Evolutionary conservation across 2,888 invertebrate genomes (phyloP), one percentile per base, ranked within the genome.

Genomic region (Sesamia inferens): DNA sequence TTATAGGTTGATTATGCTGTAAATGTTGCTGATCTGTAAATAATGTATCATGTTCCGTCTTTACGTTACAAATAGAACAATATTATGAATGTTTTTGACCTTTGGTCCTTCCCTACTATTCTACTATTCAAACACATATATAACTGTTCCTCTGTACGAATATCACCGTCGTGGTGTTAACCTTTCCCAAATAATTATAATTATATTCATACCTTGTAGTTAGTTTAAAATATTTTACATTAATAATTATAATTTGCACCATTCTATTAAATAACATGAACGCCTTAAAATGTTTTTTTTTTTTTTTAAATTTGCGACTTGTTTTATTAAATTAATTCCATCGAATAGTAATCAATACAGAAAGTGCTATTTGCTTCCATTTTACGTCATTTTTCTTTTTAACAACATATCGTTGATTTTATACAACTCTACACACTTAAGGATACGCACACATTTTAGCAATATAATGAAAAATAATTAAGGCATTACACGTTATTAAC

Each of bases 221-320:
- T 58, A 79, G 68, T 68, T 75, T 71, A 31, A 64, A 74, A 57
- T 76, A 78, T 63, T 85, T 82, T 75, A 83, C 87, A 85, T 81
- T 74, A 48, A 48, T 62, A 2, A 31, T 31, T 31, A 31, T 76
- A 78, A 59, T 79, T 71, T 79, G 76, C 82, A 76, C 79, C 74
- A 76, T 76, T 68, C 70, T 72, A 66, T 76, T 61, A 67, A 77
- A 70, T 79, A 74, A 79, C 59, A 62, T 66, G 59, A 63, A 74
- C 48, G 66, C 81, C 71, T 76, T 71, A 71, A 54, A 83, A 58
- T 66, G 0, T 59, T 7, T 16, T 16, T 39, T 55, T 48, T 16
- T 2, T 7, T 16, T 16, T 39, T 55, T 48, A 13, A 2, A 44
- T 57, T 65, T 76, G 44, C n/a, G 65, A 31, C n/a, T 42, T 0